These are phyloP conservation scores for Odiellus spinosus DNA, from an alignment of 2,888 invertebrate species.

Conservation along the genomic window DNA sequence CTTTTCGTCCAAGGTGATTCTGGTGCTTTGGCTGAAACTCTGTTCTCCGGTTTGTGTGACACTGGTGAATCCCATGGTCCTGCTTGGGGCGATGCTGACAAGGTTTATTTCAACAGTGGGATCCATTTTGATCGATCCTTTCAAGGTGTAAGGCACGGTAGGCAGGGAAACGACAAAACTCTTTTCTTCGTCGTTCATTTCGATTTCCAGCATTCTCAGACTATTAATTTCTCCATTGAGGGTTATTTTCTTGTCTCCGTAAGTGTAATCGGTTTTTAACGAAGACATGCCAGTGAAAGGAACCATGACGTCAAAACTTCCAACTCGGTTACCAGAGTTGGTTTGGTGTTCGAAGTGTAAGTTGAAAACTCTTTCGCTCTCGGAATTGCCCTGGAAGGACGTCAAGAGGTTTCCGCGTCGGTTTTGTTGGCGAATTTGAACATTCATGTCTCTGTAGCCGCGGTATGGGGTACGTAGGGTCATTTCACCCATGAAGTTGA, in stretches of 20 bases:
- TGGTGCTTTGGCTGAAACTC: conserved; percentile 8
- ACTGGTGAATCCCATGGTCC: conserved; percentile 10
- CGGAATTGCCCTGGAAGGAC: not conserved
- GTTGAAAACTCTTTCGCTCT: not conserved
- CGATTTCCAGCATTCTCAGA: too few species aligned
- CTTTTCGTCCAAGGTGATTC: conserved; percentile 13
- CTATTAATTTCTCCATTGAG: not conserved
- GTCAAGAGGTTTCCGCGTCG: conserved; percentile 3
- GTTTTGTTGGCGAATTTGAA: conserved; percentile 6
- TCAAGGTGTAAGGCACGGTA: conserved; percentile 6
- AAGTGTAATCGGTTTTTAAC: not conserved
- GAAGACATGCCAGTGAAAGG: not conserved
- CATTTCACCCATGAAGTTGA: conserved; percentile 6
- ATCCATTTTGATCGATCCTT: conserved; percentile 5
- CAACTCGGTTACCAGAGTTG: not conserved
- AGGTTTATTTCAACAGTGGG: conserved; percentile 7
- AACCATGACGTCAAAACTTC: not conserved
- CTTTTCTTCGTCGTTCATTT: not conserved
- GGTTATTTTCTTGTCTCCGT: not conserved
- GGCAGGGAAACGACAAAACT: conserved; percentile 7
- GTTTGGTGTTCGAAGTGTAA: not conserved
- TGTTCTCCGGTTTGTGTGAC: conserved; percentile 5
- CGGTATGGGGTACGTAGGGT: conserved; percentile 8
- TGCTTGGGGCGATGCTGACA: conserved; percentile 4
- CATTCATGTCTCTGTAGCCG: conserved; percentile 6